Conservation (phyloP, 2,113 vertebrate species). For the Hystrix cristata region DNA sequence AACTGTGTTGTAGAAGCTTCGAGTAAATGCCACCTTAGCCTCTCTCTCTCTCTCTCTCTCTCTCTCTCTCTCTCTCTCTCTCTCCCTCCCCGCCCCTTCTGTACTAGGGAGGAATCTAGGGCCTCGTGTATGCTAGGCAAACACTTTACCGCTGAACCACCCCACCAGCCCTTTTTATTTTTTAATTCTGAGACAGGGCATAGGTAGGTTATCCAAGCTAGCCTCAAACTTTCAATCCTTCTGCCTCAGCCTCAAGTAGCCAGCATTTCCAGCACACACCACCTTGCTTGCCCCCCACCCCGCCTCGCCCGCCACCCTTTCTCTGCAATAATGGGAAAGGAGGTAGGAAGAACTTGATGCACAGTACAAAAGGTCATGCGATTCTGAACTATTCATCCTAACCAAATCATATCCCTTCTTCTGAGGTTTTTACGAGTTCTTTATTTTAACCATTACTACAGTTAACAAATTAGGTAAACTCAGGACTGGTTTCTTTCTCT, state of each 20-base stretch:
- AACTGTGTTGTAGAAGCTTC: not conserved
- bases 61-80: not conserved
- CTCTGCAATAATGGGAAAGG: not conserved
- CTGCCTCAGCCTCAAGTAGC: not conserved
- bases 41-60: not conserved
- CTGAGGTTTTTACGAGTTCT: not conserved
- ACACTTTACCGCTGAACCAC: not conserved
- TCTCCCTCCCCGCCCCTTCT: not conserved
- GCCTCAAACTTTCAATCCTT: not conserved
- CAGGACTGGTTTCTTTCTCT: not conserved
- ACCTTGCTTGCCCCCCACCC: not conserved
- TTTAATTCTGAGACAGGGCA: not conserved
- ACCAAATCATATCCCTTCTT: not conserved
- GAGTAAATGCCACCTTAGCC: not conserved
- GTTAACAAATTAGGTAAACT: not conserved
- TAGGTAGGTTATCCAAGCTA: not conserved
- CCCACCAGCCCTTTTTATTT: not conserved
- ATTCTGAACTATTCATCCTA: not conserved
- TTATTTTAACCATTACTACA: conserved; percentile 21
- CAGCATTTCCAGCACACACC: not conserved
- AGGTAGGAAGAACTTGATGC: not conserved
- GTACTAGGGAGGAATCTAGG: not conserved
- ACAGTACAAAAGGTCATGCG: not conserved
- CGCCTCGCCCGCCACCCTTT: not conserved
- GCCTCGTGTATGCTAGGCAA: not conserved